phyloP scores from a whole-genome alignment of 2,113 vertebrate genomes.

The Gulo gulo region DNA sequence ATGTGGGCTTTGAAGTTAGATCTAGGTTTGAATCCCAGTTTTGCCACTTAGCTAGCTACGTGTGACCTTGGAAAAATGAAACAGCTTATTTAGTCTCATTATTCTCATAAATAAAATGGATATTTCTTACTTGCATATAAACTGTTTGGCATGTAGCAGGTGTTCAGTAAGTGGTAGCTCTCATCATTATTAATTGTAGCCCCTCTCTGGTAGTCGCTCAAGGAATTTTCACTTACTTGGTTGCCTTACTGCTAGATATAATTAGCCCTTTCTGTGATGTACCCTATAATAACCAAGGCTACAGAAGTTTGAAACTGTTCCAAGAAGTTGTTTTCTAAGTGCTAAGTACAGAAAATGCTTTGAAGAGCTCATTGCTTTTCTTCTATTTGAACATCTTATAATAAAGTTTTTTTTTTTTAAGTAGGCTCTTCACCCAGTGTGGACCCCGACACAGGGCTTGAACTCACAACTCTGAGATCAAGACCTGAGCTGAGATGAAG shows the following conservation, averaged over 20 bases:
- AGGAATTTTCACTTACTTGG: conserved; percentile 21
- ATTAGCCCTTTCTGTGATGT: conserved; percentile 49
- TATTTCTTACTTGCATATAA: conserved; percentile 24
- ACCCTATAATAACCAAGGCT: conserved; percentile 60
- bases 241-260: conserved; percentile 53
- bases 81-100: neutral
- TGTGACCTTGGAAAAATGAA: conserved; percentile 19
- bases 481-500: neutral
- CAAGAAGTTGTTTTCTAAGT: conserved; percentile 57
- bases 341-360: conserved; percentile 49
- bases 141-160: neutral
- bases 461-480: neutral
- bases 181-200: conserved; percentile 43
- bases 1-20: neutral
- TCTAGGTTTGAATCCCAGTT: neutral
- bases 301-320: conserved; percentile 51
- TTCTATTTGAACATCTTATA: conserved; percentile 21
- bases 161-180: conserved; percentile 32
- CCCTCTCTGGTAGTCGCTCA: neutral
- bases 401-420: neutral
- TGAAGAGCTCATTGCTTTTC: conserved; percentile 38
- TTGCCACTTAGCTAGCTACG: neutral
- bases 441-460: neutral
- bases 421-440: neutral
- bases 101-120: neutral